Evolutionary conservation across 2,888 invertebrate genomes (phyloP), one percentile per base, ranked within the genome.

Genomic region (Mythimna ferrago): DNA sequence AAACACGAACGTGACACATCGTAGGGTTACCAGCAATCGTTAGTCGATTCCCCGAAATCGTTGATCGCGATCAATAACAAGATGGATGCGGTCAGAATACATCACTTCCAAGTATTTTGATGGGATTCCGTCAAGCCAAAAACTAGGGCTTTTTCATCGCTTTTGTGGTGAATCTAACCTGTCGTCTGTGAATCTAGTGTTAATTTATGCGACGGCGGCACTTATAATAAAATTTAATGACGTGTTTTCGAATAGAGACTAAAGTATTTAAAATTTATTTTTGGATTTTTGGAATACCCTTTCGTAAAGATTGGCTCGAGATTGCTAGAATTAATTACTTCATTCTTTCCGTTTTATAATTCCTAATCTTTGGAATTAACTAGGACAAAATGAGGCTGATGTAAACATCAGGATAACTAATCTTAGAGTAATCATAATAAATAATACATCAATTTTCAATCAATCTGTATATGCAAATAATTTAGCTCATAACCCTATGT

Each of bases 131-230:
- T 88, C 91, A 90, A 89, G 80, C 80, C 78, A 71, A 82, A 87
- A 87, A 80, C 79, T 71, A 68, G 63, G 58, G 56, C 65, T 76
- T 79, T 82, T 84, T 77, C 66, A 54, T 48, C 16, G 63, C 56
- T 65, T 87, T 88, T 88, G 86, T 79, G 85, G 80, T 74, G 79
- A 81, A 73, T 82, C 76, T 81, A 73, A 76, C 72, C 87, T 91
- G 90, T 89, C 91, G 93, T 92, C 91, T 92, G 90, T 89, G 90
- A 92, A 91, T 91, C 89, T 89, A 87, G 90, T 89, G 91, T 88
- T 90, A 92, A 92, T 91, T 88, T 89, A 93, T 91, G 82, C 89
- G 82, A 73, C 44, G 68, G 88, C 92, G 91, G 91, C 84, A 73
- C 85, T 81, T 90, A 78, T 86, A 73, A 85, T 84, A 79, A 86